Evolutionary conservation across 2,888 invertebrate species (phyloP).

Genomic region (Pyralis farinalis): DNA sequence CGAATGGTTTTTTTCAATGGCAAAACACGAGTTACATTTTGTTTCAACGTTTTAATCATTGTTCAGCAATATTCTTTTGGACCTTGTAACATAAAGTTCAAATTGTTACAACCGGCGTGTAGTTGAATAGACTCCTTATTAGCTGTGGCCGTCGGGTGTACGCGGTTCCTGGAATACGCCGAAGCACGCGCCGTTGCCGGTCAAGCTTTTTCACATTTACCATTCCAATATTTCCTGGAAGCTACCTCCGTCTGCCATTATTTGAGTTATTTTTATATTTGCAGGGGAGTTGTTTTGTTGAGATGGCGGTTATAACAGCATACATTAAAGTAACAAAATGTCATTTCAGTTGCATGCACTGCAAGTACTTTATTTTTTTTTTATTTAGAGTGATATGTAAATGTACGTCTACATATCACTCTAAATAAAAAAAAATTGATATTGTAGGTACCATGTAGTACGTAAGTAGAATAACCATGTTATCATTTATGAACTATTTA

Average conservation of each 20-base stretch:
- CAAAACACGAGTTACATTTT: not conserved
- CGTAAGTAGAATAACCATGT: too few species aligned
- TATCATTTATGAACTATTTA: too few species aligned
- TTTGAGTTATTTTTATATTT: slow-evolving; percentile 35
- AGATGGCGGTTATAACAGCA: slow-evolving; percentile 6
- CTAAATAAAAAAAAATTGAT: too few species aligned
- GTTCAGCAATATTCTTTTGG: not conserved
- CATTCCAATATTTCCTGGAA: slow-evolving; percentile 63
- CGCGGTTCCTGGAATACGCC: slow-evolving; percentile 62
- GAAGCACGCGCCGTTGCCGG: slow-evolving; percentile 52
- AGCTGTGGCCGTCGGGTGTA: slow-evolving; percentile 44
- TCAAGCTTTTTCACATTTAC: slow-evolving; percentile 62
- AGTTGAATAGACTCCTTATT: slow-evolving; percentile 23
- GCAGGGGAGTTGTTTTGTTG: slow-evolving; percentile 27
- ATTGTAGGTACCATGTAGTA: too few species aligned
- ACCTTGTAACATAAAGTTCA: slow-evolving; percentile 6
- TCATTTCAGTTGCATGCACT: not conserved
- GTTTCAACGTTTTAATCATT: not conserved
- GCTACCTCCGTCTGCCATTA: slow-evolving; percentile 37
- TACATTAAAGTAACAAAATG: slow-evolving; percentile 1
- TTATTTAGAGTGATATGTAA: too few species aligned
- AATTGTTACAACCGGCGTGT: not conserved
- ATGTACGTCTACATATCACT: too few species aligned
- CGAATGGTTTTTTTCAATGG: not conserved
- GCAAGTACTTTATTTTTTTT: too few species aligned